Evolutionary conservation across 2,113 vertebrate species (phyloP), one percentile per base, ranked within the genome.

Genomic region (Cyanoderma ruficeps): DNA sequence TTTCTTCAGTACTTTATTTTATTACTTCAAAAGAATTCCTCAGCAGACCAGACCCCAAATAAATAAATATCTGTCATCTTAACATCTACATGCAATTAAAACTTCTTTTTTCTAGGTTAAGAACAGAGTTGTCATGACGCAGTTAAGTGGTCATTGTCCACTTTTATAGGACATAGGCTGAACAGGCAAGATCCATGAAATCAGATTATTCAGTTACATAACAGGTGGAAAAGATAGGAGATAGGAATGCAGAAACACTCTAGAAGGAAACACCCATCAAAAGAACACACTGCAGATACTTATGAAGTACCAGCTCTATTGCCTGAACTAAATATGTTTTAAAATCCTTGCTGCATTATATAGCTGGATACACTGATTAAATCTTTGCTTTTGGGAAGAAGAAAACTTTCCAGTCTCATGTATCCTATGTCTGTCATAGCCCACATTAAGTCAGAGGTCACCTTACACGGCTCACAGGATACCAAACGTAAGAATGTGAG

Each of bases 111-210:
- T 89, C 15, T 19, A 75, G 60, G 80, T 46, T 87, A 88, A 78
- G 59, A 83, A 87, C 20, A 78, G 80, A 77, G 56, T 31, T n/a
- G 53, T 41, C 46, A 16, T 63, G 80, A 83, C 86, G 89, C 35
- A 90, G 19, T 35, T 76, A 67, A 78, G 60, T 49, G 49, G 65
- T 46, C 67, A 83, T 1, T 70, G 93, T 23, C 39, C 83, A 50
- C 30, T 83, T 81, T 67, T 59, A 60, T 19, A 63, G 35, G 60
- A 69, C 27, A 56, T 1, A 65, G 44, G 21, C 42, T 86, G 68
- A 89, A 83, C 56, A 78, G 78, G 71, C 18, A 68, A 78, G 61
- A 84, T 76, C 74, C 84, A 71, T 75, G 65, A 81, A 89, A 87
- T 81, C 37, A 93, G 77, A 78, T 76, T 93, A 69, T 83, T 76